Conservation (phyloP, 2,888 invertebrate species). For the Alsophila aescularia region DNA sequence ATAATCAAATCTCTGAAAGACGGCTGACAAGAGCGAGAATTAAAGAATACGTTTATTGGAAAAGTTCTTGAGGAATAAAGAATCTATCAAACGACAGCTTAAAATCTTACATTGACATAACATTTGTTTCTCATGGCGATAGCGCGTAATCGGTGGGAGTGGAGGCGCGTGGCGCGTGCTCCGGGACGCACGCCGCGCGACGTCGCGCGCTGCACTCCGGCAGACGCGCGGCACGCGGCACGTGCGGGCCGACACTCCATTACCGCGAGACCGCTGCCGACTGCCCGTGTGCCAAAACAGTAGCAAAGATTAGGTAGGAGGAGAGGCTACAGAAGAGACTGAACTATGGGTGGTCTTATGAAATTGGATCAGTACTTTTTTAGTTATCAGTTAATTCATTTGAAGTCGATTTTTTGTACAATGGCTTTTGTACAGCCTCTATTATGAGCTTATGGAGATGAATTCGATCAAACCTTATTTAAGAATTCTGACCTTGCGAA, state of each 20-base stretch:
- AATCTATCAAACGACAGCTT: slow-evolving; percentile 9
- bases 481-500: too few relatives aligned
- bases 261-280: slow-evolving; percentile 67
- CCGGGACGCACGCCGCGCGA: slow-evolving; percentile 37
- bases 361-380: too few relatives aligned
- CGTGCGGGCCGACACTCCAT: slow-evolving; percentile 69
- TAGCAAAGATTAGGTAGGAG: slow-evolving; percentile 45
- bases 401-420: too few relatives aligned
- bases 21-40: background rate
- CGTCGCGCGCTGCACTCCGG: slow-evolving; percentile 47
- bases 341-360: too few relatives aligned
- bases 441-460: too few relatives aligned
- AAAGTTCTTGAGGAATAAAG: background rate
- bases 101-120: slow-evolving; percentile 25
- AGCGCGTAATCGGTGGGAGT: slow-evolving; percentile 80
- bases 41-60: background rate
- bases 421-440: too few relatives aligned
- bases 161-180: slow-evolving; percentile 55
- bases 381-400: too few relatives aligned
- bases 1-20: background rate
- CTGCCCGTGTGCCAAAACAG: slow-evolving; percentile 55
- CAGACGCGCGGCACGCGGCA: slow-evolving; percentile 47
- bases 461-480: too few relatives aligned
- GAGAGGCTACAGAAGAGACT: slow-evolving; percentile 22
- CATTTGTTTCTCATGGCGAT: slow-evolving; percentile 64